Conservation (phyloP, 2,113 vertebrate genomes). For the Bungarus multicinctus region DNA sequence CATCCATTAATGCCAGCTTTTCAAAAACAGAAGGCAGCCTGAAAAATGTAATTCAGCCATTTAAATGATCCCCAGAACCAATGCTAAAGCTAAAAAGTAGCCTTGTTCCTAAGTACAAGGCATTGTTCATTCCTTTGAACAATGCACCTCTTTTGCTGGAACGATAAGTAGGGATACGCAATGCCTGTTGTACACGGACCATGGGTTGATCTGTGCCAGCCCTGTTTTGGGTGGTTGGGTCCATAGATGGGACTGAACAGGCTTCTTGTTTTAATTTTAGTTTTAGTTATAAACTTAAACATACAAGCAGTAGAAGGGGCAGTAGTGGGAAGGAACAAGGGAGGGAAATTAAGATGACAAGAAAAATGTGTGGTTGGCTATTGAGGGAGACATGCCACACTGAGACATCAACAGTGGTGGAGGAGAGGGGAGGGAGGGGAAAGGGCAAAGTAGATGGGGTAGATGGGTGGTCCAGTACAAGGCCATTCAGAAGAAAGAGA, state of each 20-base stretch:
- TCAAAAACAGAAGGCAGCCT: neutral
- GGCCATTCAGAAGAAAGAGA: neutral
- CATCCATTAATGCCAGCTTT: neutral
- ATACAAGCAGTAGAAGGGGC: neutral
- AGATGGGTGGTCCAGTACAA: neutral
- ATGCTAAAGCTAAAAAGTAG: neutral
- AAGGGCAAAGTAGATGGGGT: neutral
- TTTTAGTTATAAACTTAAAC: neutral
- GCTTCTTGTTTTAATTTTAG: neutral
- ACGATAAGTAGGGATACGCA: neutral
- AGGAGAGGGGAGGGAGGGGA: neutral
- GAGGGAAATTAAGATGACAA: neutral
- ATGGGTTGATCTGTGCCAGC: neutral
- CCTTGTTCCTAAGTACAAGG: slow-evolving; percentile 11
- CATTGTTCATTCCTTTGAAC: neutral
- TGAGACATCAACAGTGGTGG: neutral
- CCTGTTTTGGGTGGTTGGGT: neutral
- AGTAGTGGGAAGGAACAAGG: neutral
- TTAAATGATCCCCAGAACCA: neutral
- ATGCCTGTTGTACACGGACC: neutral
- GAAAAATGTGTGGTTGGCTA: neutral
- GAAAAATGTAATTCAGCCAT: neutral
- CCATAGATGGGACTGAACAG: neutral
- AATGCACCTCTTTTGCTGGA: neutral
- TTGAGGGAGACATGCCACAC: neutral